Percentiles rank a stretch among this genome's conserved stretches.
Conservation (phyloP, 2,113 vertebrate species). For the Lophura nycthemera region DNA sequence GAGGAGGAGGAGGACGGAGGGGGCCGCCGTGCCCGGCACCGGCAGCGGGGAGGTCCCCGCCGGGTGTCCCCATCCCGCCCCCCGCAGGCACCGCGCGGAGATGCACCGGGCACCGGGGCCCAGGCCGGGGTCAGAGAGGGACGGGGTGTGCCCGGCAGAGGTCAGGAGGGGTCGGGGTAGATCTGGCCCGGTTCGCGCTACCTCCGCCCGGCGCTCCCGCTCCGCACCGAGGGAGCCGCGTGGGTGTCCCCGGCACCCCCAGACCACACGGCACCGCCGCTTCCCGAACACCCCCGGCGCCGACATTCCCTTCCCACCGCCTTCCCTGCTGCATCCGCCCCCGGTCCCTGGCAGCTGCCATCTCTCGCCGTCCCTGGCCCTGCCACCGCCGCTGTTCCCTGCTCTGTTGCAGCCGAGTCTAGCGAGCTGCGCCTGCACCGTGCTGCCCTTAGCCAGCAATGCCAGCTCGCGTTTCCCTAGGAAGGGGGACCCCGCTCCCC, state of each 20-base stretch:
- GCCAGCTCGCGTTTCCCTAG: background rate
- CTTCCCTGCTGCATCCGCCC: conserved; percentile 40
- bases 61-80: background rate
- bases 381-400: background rate
- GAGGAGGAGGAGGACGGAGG: background rate
- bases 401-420: background rate
- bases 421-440: background rate
- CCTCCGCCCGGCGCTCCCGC: background rate
- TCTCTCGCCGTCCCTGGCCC: background rate
- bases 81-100: background rate
- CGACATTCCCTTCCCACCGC: conserved; percentile 38
- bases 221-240: background rate
- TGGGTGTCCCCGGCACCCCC: conserved; percentile 49
- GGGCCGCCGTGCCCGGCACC: background rate
- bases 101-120: background rate
- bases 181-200: background rate
- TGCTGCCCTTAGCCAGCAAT: background rate
- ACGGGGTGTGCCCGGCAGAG: background rate
- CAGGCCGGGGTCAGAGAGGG: background rate
- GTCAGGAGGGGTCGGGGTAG: background rate
- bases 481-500: background rate
- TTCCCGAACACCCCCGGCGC: conserved; percentile 58
- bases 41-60: background rate
- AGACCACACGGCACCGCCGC: conserved; percentile 61
- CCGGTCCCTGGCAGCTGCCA: background rate